Conservation (phyloP, 2,888 invertebrate genomes). For the Hofmannophila pseudospretella region DNA sequence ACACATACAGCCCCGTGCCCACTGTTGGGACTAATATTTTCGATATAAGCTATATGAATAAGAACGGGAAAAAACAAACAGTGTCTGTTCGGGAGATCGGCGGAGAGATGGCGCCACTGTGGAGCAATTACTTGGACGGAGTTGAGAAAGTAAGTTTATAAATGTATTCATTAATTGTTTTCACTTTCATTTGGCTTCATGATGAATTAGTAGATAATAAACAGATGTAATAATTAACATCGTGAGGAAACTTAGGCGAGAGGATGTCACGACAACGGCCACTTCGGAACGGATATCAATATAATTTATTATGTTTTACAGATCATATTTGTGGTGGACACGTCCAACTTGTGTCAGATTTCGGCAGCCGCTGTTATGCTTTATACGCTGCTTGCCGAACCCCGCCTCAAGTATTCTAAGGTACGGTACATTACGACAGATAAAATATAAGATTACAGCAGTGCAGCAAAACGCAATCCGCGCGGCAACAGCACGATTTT, state of each 20-base stretch:
- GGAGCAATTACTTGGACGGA: slow-evolving; percentile 86
- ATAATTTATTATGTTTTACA: slow-evolving; percentile 16
- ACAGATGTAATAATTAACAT: no score
- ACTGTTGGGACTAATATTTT: slow-evolving; percentile 89
- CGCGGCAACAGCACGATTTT: no score
- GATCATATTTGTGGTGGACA: slow-evolving; percentile 89
- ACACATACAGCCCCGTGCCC: slow-evolving; percentile 86
- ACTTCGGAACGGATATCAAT: no score
- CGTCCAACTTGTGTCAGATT: slow-evolving; percentile 91
- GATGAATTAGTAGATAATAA: background rate
- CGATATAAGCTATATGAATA: slow-evolving; percentile 74
- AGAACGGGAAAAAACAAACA: slow-evolving; percentile 70
- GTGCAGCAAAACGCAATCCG: no score
- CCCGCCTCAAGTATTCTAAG: slow-evolving; percentile 80
- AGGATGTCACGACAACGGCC: no score
- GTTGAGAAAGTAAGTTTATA: slow-evolving; percentile 69
- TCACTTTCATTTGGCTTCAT: slow-evolving; percentile 3
- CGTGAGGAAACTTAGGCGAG: no score
- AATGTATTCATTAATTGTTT: background rate
- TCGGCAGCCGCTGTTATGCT: slow-evolving; percentile 89
- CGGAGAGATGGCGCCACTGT: slow-evolving; percentile 88
- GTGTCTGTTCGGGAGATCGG: slow-evolving; percentile 85
- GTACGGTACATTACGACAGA: slow-evolving; percentile 42
- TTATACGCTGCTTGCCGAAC: slow-evolving; percentile 87
- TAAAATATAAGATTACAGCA: no score